Conservation (phyloP, 1,140 invertebrate genomes). For the Semibalanus balanoides region DNA sequence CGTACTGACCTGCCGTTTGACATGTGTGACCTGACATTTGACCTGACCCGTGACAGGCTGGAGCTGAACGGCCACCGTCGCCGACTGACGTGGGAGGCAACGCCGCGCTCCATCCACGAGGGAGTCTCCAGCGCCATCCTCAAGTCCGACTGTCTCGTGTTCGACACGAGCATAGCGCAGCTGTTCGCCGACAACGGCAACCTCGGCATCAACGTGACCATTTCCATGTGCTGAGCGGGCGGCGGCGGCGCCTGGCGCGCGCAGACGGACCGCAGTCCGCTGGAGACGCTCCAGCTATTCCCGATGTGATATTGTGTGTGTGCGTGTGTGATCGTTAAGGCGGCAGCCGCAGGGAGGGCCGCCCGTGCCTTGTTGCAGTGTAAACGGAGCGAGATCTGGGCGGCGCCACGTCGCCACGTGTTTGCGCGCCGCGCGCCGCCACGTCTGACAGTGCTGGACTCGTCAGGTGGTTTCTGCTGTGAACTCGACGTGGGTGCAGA, state of each 20-base stretch:
- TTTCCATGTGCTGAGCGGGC: conserved; percentile 48
- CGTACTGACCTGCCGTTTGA: too few relatives aligned
- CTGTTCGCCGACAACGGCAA: conserved; percentile 99
- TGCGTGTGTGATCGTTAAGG: not conserved
- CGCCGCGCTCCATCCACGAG: conserved; percentile 95
- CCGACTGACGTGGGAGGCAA: conserved; percentile 95
- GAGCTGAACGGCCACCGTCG: conserved; percentile 90
- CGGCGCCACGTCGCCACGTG: too few relatives aligned
- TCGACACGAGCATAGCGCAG: conserved; percentile 95
- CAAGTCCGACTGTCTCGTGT: conserved; percentile 96
- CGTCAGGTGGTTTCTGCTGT: too few relatives aligned
- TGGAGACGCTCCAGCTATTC: not conserved
- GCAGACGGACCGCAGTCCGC: too few relatives aligned
- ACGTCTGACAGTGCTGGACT: too few relatives aligned
- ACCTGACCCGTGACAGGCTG: conserved; percentile 41
- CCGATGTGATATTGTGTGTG: not conserved
- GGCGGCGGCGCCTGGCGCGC: too few relatives aligned
- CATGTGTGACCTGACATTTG: not conserved
- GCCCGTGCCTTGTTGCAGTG: not conserved
- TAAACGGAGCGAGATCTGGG: not conserved
- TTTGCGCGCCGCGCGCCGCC: too few relatives aligned
- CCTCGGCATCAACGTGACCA: conserved; percentile 98
- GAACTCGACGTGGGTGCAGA: too few relatives aligned
- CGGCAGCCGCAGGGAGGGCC: too few relatives aligned
- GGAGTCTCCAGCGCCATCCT: conserved; percentile 96